Conservation (phyloP, 2,888 invertebrate genomes). For the Cistogaster globosa region DNA sequence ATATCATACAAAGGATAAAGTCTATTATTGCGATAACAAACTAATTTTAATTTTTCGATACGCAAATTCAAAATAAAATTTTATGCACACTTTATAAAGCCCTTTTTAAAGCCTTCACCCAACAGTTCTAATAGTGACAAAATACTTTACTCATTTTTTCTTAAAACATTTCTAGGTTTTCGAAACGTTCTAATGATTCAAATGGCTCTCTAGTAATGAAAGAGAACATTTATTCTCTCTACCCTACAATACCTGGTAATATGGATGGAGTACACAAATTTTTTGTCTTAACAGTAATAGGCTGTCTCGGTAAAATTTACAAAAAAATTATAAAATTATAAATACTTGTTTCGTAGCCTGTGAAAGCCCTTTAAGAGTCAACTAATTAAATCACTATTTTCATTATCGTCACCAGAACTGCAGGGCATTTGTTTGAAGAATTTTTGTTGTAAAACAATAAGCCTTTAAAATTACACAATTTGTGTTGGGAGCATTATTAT, state of each 20-base stretch:
- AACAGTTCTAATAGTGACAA: background rate
- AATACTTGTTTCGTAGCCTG: too few species aligned
- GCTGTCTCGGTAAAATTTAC: too few species aligned
- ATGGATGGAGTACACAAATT: too few species aligned
- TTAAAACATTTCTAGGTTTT: background rate
- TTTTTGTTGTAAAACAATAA: conserved; percentile 6
- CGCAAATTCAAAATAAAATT: conserved; percentile 2
- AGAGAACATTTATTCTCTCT: too few species aligned
- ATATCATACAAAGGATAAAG: conserved; percentile 20
- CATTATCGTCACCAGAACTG: background rate
- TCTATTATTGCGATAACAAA: conserved; percentile 41
- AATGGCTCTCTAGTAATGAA: too few species aligned
- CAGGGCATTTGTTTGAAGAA: background rate
- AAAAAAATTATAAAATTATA: too few species aligned
- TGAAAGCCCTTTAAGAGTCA: too few species aligned
- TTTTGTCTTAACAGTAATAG: too few species aligned
- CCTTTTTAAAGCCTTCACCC: background rate
- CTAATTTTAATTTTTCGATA: conserved; percentile 55
- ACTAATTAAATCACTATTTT: too few species aligned
- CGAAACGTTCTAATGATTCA: background rate
- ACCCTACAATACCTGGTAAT: too few species aligned
- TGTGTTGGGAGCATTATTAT: conserved; percentile 2
- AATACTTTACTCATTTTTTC: too few species aligned
- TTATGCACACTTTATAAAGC: background rate
- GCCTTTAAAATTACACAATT: conserved; percentile 10